Percentiles rank a stretch among this genome's conserved stretches.
These are phyloP conservation scores for Heliconius cydno DNA, from an alignment of 2,888 invertebrate species.

Conservation along the genomic window DNA sequence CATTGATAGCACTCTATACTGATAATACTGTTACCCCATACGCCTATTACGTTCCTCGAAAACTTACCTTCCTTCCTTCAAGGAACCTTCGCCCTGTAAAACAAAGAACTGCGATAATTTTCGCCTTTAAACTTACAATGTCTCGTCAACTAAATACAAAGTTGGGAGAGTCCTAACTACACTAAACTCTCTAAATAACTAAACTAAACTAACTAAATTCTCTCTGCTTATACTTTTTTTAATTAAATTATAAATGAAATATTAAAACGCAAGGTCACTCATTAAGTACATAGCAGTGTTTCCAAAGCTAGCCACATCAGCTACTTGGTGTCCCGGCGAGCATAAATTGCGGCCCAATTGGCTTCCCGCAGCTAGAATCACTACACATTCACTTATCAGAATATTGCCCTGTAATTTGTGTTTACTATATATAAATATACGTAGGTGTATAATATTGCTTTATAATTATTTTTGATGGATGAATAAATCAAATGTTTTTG, in stretches of 20 bases:
- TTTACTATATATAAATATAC: neutral
- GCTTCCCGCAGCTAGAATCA: conserved; percentile 66
- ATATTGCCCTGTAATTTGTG: conserved; percentile 70
- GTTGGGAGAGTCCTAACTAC: too few species aligned
- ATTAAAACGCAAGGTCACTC: neutral
- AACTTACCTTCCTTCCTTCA: too few species aligned
- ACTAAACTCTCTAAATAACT: too few species aligned
- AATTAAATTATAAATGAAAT: neutral
- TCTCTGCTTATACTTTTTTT: neutral
- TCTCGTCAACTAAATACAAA: neutral
- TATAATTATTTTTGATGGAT: neutral
- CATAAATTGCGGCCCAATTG: conserved; percentile 67
- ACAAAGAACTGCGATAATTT: neutral
- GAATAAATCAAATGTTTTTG: neutral
- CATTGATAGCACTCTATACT: too few species aligned
- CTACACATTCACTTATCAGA: conserved; percentile 62
- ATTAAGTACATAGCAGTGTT: conserved; percentile 26
- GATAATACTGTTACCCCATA: too few species aligned
- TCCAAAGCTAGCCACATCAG: conserved; percentile 56
- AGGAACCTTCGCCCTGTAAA: neutral
- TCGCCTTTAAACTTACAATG: neutral
- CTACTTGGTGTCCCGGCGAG: conserved; percentile 58
- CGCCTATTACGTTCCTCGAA: too few species aligned
- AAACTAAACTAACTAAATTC: neutral
- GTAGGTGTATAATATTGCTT: neutral